Evolutionary conservation across 2,888 invertebrate species (phyloP).

Genomic region (Encarsia formosa): DNA sequence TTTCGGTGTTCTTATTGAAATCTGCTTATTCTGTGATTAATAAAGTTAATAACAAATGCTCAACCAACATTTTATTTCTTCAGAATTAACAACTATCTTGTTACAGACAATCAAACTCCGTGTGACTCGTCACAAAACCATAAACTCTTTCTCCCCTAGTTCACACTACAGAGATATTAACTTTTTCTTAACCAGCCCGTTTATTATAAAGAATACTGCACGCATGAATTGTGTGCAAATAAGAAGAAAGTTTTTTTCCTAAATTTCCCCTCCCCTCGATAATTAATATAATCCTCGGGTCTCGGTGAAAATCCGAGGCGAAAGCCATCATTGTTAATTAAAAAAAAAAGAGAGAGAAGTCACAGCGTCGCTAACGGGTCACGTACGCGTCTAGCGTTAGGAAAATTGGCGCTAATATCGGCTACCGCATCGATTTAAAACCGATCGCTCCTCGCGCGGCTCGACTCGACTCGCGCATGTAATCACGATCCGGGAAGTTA

Average conservation of each 20-base stretch:
- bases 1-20: no score
- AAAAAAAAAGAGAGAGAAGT: conserved; percentile 13
- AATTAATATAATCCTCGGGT: background rate
- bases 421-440: background rate
- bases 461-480: conserved; percentile 11
- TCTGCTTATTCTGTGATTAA: no score
- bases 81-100: no score
- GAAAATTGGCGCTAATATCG: conserved; percentile 2
- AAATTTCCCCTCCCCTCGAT: background rate
- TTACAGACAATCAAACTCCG: no score
- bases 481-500: conserved; percentile 21
- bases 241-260: conserved; percentile 16
- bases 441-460: background rate
- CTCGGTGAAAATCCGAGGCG: background rate
- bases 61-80: no score
- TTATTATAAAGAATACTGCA: no score
- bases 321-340: conserved; percentile 6
- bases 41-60: no score
- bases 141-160: no score
- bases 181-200: no score
- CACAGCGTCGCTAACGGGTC: background rate
- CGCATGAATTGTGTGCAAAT: conserved; percentile 18
- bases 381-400: background rate
- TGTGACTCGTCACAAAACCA: no score
- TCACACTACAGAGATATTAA: no score